Percentiles rank a stretch among this genome's conserved stretches.
Evolutionary conservation across 2,888 invertebrate species (phyloP).

Genomic region (Octonoba sinensis): DNA sequence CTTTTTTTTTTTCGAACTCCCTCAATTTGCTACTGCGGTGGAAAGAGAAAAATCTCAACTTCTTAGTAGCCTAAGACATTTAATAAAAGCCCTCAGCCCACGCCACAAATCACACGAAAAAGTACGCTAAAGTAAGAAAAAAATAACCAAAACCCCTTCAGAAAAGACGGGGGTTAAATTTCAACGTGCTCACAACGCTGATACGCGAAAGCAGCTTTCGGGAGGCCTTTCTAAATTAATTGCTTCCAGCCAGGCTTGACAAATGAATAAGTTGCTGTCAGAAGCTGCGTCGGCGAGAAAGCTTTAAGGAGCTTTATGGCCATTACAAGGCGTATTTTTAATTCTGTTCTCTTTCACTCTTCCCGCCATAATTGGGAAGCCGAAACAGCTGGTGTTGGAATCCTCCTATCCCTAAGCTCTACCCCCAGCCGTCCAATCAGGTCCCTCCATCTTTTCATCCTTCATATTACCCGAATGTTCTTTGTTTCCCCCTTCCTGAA

Average conservation of each 20-base stretch:
- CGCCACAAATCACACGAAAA: conserved; percentile 53
- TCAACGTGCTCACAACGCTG: conserved; percentile 42
- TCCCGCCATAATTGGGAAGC: conserved; percentile 47
- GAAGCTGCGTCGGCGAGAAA: conserved; percentile 38
- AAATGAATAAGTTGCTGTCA: conserved; percentile 59
- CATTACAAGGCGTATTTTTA: conserved; percentile 57
- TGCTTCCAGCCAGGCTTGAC: conserved; percentile 48
- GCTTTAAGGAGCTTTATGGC: conserved; percentile 62
- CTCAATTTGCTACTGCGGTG: background rate
- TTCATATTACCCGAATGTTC: conserved; percentile 56
- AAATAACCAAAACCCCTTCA: background rate
- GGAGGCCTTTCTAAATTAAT: conserved; percentile 37
- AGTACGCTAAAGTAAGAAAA: conserved; percentile 14
- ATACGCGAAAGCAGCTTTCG: conserved; percentile 45
- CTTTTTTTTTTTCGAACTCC: background rate
- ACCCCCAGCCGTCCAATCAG: conserved; percentile 53
- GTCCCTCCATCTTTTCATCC: conserved; percentile 50
- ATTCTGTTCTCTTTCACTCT: conserved; percentile 19
- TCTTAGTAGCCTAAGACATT: conserved; percentile 13
- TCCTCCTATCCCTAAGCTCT: conserved; percentile 40
- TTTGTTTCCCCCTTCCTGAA: conserved; percentile 22
- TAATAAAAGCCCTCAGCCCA: conserved; percentile 42
- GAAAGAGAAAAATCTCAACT: background rate
- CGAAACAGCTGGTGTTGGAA: conserved; percentile 52
- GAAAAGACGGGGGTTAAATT: conserved; percentile 25